phyloP scores from a whole-genome alignment of 2,113 vertebrate genomes.

The Sceloporus tristichus region DNA sequence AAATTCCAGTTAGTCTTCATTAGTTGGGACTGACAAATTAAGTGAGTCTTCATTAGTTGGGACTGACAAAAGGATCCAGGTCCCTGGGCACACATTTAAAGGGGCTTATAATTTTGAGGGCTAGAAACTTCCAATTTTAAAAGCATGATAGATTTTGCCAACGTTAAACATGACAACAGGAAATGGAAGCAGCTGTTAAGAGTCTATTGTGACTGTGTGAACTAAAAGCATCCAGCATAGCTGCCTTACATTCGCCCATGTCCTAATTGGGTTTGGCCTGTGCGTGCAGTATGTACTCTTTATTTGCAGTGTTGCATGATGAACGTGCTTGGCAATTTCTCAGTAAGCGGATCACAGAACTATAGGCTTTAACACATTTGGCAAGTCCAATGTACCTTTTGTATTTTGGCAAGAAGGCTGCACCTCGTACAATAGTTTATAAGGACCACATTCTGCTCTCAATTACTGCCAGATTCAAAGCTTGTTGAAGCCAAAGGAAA shows the following conservation, averaged over 20 bases:
- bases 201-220: slow-evolving; percentile 40
- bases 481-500: slow-evolving; percentile 59
- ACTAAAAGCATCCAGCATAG: slow-evolving; percentile 41
- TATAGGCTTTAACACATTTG: slow-evolving; percentile 53
- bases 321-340: slow-evolving; percentile 75
- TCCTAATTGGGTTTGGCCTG: slow-evolving; percentile 53
- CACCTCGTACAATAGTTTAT: slow-evolving; percentile 71
- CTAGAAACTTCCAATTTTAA: background rate
- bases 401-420: slow-evolving; percentile 70
- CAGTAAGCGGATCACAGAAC: slow-evolving; percentile 68
- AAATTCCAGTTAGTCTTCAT: no score
- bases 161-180: background rate
- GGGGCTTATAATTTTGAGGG: background rate
- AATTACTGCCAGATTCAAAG: slow-evolving; percentile 52
- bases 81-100: slow-evolving; percentile 26
- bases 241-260: slow-evolving; percentile 54
- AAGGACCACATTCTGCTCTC: slow-evolving; percentile 63
- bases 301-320: slow-evolving; percentile 74
- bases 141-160: background rate
- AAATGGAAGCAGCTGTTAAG: background rate
- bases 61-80: no score
- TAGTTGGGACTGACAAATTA: no score
- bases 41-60: no score
- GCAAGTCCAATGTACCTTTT: slow-evolving; percentile 60
- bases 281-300: slow-evolving; percentile 71